These are phyloP conservation scores for Argyresthia albistria DNA, from an alignment of 2,888 invertebrate species.

Conservation along the genomic window DNA sequence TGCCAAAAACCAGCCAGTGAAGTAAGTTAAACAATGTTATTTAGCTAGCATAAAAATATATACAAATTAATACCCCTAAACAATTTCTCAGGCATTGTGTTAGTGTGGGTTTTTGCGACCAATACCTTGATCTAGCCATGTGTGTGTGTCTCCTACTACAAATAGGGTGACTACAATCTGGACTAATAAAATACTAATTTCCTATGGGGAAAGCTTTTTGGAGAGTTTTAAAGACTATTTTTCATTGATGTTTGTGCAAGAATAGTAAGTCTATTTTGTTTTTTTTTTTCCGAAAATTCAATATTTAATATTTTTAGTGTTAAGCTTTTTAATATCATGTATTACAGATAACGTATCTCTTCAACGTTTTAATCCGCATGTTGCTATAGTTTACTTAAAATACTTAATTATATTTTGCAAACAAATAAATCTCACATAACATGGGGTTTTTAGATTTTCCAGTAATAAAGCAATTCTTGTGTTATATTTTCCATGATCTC, in stretches of 20 bases:
- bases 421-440: not conserved
- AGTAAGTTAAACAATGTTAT: too few species aligned
- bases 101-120: too few species aligned
- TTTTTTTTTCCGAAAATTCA: too few species aligned
- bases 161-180: not conserved
- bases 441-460: not conserved
- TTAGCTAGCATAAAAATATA: too few species aligned
- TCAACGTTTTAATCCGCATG: not conserved
- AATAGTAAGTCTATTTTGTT: too few species aligned
- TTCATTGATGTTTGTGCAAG: not conserved
- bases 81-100: too few species aligned
- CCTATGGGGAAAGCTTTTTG: slow-evolving; percentile 17
- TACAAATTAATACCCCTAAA: too few species aligned
- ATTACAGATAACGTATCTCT: too few species aligned
- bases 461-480: not conserved
- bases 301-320: not conserved
- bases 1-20: too few species aligned
- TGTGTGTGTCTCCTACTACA: not conserved
- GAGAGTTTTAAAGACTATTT: slow-evolving; percentile 25
- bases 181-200: slow-evolving; percentile 1
- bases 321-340: slow-evolving; percentile 1
- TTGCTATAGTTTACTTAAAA: not conserved
- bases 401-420: slow-evolving; percentile 1
- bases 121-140: not conserved
- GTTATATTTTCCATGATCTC: not conserved